A percentile compares a stretch with the other conserved stretches of the same genome.
Evolutionary conservation across 2,888 invertebrate species (phyloP).

Genomic region (Ornithoptera priamus): DNA sequence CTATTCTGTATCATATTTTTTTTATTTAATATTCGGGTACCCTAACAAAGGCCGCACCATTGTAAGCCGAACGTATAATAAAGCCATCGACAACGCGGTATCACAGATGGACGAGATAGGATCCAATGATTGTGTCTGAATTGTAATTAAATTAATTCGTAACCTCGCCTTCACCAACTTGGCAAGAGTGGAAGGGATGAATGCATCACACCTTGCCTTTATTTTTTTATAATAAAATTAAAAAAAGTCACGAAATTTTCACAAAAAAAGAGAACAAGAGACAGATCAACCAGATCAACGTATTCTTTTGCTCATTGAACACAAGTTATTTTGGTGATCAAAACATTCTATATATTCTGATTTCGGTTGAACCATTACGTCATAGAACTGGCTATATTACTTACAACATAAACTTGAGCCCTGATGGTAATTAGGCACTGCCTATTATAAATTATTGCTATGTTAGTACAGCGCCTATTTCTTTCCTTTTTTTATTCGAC

Average conservation of each 20-base stretch:
- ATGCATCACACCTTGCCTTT: slow-evolving; percentile 38
- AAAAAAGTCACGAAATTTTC: too few species aligned
- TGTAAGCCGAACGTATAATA: slow-evolving; percentile 40
- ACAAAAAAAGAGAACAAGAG: too few species aligned
- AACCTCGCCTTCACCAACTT: slow-evolving; percentile 42
- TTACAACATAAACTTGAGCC: too few species aligned
- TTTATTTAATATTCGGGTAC: neutral
- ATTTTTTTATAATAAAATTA: slow-evolving; percentile 10
- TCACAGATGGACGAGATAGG: slow-evolving; percentile 53
- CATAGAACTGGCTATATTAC: neutral
- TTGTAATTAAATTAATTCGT: slow-evolving; percentile 69
- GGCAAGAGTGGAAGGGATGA: slow-evolving; percentile 40
- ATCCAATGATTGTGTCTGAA: slow-evolving; percentile 47
- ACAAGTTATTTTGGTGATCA: too few species aligned
- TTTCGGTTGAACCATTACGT: neutral
- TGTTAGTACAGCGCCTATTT: too few species aligned
- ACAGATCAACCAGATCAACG: too few species aligned
- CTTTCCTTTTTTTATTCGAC: too few species aligned
- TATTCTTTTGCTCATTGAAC: too few species aligned
- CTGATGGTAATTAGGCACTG: too few species aligned
- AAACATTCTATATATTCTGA: neutral
- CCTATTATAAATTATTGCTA: too few species aligned
- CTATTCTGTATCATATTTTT: neutral
- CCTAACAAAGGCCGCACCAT: slow-evolving; percentile 41
- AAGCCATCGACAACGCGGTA: slow-evolving; percentile 34